Conservation (phyloP, 1,140 invertebrate genomes). For the Lasioglossum baleicum region DNA sequence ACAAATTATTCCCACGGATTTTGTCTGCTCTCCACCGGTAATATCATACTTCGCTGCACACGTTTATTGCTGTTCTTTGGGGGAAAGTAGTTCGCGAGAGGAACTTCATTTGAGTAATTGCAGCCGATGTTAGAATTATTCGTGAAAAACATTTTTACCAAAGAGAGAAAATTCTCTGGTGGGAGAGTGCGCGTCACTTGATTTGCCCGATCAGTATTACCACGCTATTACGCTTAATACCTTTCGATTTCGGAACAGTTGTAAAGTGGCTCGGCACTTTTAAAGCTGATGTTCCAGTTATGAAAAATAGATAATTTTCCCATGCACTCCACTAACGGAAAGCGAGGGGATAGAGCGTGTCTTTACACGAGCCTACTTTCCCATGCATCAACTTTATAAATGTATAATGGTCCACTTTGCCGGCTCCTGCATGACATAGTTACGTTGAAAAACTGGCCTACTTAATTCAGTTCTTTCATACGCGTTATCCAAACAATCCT, state of each 20-base stretch:
- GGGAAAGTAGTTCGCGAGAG: too few species aligned
- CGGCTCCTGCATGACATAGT: not conserved
- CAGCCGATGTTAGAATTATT: too few species aligned
- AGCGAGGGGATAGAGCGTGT: not conserved
- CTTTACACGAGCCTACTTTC: constrained; percentile 11
- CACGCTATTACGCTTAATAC: not conserved
- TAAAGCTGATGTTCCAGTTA: not conserved
- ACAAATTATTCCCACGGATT: too few species aligned
- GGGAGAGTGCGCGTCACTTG: too few species aligned
- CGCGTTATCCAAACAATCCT: not conserved
- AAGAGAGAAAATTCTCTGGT: too few species aligned
- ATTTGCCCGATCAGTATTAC: not conserved
- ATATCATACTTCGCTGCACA: too few species aligned
- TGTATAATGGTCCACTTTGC: not conserved
- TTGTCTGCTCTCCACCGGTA: too few species aligned
- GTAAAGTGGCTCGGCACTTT: not conserved
- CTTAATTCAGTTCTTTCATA: not conserved
- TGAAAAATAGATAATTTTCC: constrained; percentile 6
- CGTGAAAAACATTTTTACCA: too few species aligned
- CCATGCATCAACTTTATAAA: not conserved
- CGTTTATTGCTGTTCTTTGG: too few species aligned
- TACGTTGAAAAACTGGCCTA: not conserved
- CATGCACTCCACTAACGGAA: constrained; percentile 1
- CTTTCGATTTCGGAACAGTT: not conserved
- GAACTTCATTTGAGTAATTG: too few species aligned